Percentiles rank a stretch among this genome's conserved stretches.
These are phyloP conservation scores for Choristoneura rosaceana DNA, from an alignment of 2,888 invertebrate genomes.

Conservation along the genomic window DNA sequence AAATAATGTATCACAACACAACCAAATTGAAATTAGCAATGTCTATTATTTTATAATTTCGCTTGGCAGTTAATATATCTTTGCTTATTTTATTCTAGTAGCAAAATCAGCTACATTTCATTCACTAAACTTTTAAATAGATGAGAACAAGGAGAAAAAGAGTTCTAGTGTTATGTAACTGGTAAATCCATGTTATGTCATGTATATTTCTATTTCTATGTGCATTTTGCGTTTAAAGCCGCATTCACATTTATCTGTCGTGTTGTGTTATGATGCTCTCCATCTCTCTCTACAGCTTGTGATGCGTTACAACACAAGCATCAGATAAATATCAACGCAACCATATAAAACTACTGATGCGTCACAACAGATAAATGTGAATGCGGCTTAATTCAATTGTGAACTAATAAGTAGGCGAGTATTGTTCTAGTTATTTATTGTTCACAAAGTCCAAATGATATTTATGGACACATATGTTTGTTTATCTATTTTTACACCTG, in stretches of 20 bases:
- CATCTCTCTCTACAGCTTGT: no score
- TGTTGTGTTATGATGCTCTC: no score
- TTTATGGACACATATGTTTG: slow-evolving; percentile 11
- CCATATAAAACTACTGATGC: no score
- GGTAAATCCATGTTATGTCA: no score
- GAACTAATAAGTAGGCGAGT: slow-evolving; percentile 12
- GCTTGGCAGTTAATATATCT: not conserved
- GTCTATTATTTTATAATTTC: not conserved
- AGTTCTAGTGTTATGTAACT: not conserved
- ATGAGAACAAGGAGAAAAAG: not conserved
- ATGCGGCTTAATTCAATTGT: not conserved
- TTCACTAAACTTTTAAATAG: not conserved
- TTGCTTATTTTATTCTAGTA: not conserved
- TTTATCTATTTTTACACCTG: slow-evolving; percentile 24
- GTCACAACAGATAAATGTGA: no score
- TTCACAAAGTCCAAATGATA: not conserved
- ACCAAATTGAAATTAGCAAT: not conserved
- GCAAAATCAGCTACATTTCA: not conserved
- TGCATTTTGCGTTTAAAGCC: not conserved
- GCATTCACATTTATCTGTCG: no score
- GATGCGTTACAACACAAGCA: no score
- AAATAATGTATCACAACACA: not conserved
- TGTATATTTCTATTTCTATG: no score
- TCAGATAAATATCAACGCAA: no score
- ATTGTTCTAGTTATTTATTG: slow-evolving; percentile 19